phyloP scores from a whole-genome alignment of 2,797 vertebrate genomes.

The Molossus alvarezi region DNA sequence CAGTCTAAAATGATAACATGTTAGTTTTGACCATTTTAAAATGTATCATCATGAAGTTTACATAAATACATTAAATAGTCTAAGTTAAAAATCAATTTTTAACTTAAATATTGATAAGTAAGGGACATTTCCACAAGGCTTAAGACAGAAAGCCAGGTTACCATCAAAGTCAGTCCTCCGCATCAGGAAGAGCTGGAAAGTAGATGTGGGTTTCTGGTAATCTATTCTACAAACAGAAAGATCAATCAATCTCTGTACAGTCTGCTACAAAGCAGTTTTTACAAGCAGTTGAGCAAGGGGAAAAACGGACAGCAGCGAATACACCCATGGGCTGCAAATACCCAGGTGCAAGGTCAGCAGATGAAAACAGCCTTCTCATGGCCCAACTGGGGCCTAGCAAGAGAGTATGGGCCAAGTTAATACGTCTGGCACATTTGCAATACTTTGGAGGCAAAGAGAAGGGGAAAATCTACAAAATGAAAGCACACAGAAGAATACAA shows the following conservation, averaged over 20 bases:
- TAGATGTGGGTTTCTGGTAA: slow-evolving; percentile 32
- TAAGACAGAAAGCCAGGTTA: not conserved
- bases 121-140: not conserved
- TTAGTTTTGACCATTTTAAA: slow-evolving; percentile 18
- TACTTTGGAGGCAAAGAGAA: not conserved
- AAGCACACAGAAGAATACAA: not conserved
- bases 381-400: not conserved
- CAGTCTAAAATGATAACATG: not conserved
- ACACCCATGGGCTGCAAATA: not conserved
- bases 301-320: not conserved
- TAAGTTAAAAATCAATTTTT: slow-evolving; percentile 29
- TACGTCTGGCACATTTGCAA: slow-evolving; percentile 45
- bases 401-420: not conserved
- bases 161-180: not conserved
- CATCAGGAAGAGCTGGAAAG: slow-evolving; percentile 14
- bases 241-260: slow-evolving; percentile 54
- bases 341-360: slow-evolving; percentile 28
- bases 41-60: not conserved
- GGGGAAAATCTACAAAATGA: not conserved
- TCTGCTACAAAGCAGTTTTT: not conserved
- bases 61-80: slow-evolving; percentile 33
- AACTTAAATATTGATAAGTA: slow-evolving; percentile 10
- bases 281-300: not conserved
- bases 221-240: slow-evolving; percentile 17
- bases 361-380: slow-evolving; percentile 62